Base-by-base conservation (phyloP, 2,888 invertebrate genomes). In the Lymantria monacha region DNA sequence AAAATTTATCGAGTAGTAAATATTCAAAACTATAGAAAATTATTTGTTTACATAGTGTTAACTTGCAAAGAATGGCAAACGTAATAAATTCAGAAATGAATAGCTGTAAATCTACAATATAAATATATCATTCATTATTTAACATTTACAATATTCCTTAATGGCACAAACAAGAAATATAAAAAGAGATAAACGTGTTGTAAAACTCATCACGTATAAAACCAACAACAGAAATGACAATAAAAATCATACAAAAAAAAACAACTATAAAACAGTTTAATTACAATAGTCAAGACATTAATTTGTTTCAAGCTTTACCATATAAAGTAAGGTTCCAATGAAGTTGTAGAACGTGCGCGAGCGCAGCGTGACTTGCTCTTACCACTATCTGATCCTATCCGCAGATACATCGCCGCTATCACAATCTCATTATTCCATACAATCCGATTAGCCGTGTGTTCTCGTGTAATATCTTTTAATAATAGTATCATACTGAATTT, bases 391-490 rank as follows among this genome's bases (percentile, higher is more conserved):
- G 79, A 82, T 79, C 57, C 62, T 79, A 83, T 84, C 83, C 55
- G 54, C 61, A 66, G 71, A 72, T 76, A 74, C 68, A 70, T 68
- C 58, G 69, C 53, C 66, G 59, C 68, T 74, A 78, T 79, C 79
- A 65, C 74, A 66, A 73, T 78, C 79, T 78, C 75, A 74, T 78
- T 77, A 78, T 76, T 73, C 74, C 72, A 59, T 65, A 67, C 76
- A 72, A 80, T 80, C 72, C 76, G 80, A 81, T 82, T 81, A 79
- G 63, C 56, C 67, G 63, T 72, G 72, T 75, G 69, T 71, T 67
- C 64, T 65, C 63, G 64, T 59, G 70, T 70, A 67, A 67, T 67
- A 61, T 63, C 46, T 51, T 52, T 57, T 70, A 52, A 60, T 70
- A 70, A 63, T 63, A 61, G 10, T 41, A 33, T 33, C 33, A 33